Percentiles rank a stretch among this genome's conserved stretches.
Evolutionary conservation across 1,140 invertebrate genomes (phyloP).

Genomic region (Pogonognathellus flavescens): DNA sequence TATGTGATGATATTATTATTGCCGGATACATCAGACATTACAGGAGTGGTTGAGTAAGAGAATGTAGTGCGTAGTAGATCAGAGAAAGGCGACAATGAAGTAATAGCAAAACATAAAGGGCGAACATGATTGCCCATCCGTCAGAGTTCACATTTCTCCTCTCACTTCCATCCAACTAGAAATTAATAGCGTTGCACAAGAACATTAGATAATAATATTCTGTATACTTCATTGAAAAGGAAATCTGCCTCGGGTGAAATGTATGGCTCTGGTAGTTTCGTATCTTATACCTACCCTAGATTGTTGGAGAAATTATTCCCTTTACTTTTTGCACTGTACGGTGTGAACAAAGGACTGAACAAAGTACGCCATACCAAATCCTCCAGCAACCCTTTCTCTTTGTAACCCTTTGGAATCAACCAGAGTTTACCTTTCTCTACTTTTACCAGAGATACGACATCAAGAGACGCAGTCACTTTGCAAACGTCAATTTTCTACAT

Average conservation of each 20-base stretch:
- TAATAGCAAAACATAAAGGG: neutral
- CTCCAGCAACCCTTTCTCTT: too few relatives aligned
- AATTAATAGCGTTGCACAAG: slow-evolving; percentile 52
- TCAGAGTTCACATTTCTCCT: slow-evolving; percentile 33
- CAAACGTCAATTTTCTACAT: too few relatives aligned
- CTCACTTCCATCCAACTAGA: slow-evolving; percentile 53
- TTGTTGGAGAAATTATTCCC: too few relatives aligned
- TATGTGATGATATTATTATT: neutral
- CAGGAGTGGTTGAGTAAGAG: neutral
- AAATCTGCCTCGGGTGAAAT: neutral
- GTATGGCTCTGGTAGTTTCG: neutral
- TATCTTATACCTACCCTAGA: too few relatives aligned
- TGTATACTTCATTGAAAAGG: slow-evolving; percentile 33
- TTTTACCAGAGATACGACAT: too few relatives aligned
- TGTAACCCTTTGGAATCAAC: too few relatives aligned
- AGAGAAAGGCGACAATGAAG: slow-evolving; percentile 12
- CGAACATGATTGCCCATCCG: slow-evolving; percentile 20
- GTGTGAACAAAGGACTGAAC: too few relatives aligned
- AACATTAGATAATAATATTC: slow-evolving; percentile 37
- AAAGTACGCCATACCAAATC: too few relatives aligned
- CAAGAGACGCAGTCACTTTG: too few relatives aligned
- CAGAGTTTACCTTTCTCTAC: too few relatives aligned
- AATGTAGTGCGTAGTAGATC: neutral
- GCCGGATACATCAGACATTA: too few relatives aligned
- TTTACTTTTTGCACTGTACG: too few relatives aligned